These are phyloP conservation scores for Dyspetes luteomarginatus DNA, from an alignment of 2,888 invertebrate species.

Conservation along the genomic window DNA sequence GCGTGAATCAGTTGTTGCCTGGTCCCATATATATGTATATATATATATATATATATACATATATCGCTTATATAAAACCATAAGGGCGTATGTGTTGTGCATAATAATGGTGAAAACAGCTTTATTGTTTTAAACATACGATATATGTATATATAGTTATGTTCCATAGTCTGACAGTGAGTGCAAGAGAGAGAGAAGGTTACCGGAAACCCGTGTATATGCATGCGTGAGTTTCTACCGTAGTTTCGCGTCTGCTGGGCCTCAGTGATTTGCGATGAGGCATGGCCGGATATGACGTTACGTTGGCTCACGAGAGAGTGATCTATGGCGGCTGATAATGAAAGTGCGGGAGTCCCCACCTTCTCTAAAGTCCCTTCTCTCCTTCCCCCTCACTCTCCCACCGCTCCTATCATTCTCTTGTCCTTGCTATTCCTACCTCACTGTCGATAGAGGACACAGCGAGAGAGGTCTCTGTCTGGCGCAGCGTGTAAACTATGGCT, in stretches of 20 bases:
- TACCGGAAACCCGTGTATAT: constrained; percentile 36
- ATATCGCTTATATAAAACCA: too few relatives aligned
- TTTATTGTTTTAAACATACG: too few relatives aligned
- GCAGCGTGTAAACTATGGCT: constrained; percentile 76
- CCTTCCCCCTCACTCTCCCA: not conserved
- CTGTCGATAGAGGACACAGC: constrained; percentile 40
- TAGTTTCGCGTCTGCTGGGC: constrained; percentile 56
- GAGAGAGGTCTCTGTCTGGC: constrained; percentile 48
- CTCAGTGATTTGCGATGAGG: constrained; percentile 76
- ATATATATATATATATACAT: constrained; percentile 6
- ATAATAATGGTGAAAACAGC: too few relatives aligned
- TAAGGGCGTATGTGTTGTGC: too few relatives aligned
- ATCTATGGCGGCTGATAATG: constrained; percentile 82
- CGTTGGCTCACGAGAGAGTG: constrained; percentile 73
- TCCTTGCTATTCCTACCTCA: not conserved
- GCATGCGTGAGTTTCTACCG: constrained; percentile 58
- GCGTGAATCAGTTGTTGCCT: constrained; percentile 32
- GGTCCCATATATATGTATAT: constrained; percentile 20
- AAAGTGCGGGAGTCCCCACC: constrained; percentile 77
- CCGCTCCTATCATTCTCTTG: not conserved
- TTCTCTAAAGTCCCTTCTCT: constrained; percentile 56
- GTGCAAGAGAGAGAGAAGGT: not conserved
- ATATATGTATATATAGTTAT: constrained; percentile 2
- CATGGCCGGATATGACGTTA: constrained; percentile 82
- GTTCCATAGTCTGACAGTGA: constrained; percentile 38